A percentile compares a stretch with the other conserved stretches of the same genome.
These are phyloP conservation scores for Lagodon rhomboides DNA, from an alignment of 2,797 vertebrate species.

Conservation along the genomic window DNA sequence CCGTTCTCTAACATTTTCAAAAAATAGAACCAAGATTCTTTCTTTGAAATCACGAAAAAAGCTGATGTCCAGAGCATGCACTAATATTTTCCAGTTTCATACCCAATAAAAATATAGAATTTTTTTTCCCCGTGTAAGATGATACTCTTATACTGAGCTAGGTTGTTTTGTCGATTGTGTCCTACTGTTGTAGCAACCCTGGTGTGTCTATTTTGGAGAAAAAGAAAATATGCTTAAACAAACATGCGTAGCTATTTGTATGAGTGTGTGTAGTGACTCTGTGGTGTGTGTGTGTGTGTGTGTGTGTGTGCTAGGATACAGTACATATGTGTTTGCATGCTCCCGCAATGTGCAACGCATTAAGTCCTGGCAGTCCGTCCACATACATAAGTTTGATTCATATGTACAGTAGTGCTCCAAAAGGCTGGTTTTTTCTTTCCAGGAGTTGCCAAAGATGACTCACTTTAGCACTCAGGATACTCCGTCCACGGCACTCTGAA, in stretches of 20 bases:
- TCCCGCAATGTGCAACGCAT: constrained; percentile 86
- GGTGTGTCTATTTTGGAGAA: constrained; percentile 82
- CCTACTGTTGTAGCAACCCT: constrained; percentile 86
- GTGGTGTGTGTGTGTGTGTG: constrained; percentile 37
- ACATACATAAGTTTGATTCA: constrained; percentile 82
- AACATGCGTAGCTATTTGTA: constrained; percentile 73
- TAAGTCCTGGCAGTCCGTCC: constrained; percentile 83
- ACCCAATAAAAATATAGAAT: constrained; percentile 69
- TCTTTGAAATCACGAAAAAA: constrained; percentile 42
- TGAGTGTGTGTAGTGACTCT: constrained; percentile 46
- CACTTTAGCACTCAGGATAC: constrained; percentile 73
- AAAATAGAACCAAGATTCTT: constrained; percentile 43
- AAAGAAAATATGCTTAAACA: constrained; percentile 76
- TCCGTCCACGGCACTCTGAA: constrained; percentile 49
- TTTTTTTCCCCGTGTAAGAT: constrained; percentile 69
- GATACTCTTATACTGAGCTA: constrained; percentile 71
- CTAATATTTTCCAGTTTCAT: constrained; percentile 79
- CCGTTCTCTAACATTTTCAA: constrained; percentile 21
- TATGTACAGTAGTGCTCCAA: constrained; percentile 84
- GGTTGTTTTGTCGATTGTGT: constrained; percentile 83
- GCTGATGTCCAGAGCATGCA: constrained; percentile 37
- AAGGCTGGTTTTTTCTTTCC: constrained; percentile 72
- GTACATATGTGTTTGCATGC: constrained; percentile 77
- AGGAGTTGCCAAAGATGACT: constrained; percentile 81
- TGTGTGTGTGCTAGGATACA: constrained; percentile 57